These are phyloP conservation scores for Pyrgus malvae DNA, from an alignment of 2,888 invertebrate genomes.

Conservation along the genomic window DNA sequence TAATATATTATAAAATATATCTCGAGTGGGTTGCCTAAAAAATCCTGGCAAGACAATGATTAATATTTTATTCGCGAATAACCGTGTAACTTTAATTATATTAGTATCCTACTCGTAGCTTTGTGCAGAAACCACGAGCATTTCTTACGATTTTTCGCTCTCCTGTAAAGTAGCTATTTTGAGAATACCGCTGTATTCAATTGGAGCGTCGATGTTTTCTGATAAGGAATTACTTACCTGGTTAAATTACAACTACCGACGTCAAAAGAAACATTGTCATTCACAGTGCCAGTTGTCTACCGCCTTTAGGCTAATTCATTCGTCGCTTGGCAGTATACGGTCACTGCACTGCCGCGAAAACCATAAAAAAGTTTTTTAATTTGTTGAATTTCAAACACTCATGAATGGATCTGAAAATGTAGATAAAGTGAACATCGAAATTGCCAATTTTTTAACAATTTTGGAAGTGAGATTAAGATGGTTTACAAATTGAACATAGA, in stretches of 20 bases:
- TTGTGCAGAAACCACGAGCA: no score
- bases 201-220: background rate
- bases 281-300: background rate
- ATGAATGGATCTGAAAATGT: background rate
- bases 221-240: background rate
- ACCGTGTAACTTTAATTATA: no score
- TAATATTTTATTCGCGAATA: no score
- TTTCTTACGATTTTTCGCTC: no score
- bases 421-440: constrained; percentile 8
- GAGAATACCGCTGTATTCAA: no score
- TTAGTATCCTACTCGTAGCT: no score
- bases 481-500: constrained; percentile 53
- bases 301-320: background rate
- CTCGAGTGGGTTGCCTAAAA: no score
- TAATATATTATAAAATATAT: no score
- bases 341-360: background rate
- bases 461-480: constrained; percentile 54
- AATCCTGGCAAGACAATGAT: no score
- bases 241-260: background rate
- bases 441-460: no score
- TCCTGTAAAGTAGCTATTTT: no score
- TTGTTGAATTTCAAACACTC: background rate
- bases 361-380: background rate
- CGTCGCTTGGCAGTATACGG: background rate
- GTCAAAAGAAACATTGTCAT: background rate